Conservation (phyloP, 2,888 invertebrate genomes). For the Xestia c-nigrum region DNA sequence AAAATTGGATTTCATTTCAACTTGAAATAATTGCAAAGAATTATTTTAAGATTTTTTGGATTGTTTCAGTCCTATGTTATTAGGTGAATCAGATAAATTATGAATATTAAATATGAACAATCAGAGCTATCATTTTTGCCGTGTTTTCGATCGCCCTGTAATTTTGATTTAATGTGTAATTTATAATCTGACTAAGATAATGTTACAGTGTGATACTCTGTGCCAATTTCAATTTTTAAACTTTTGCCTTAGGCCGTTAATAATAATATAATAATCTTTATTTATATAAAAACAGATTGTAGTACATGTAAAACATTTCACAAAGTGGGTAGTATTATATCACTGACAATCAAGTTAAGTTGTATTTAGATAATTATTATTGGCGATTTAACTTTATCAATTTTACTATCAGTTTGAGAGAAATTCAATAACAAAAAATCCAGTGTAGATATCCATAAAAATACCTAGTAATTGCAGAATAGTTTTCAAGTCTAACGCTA, state of each 20-base stretch:
- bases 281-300: too few species aligned
- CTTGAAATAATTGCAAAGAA: neutral
- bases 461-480: neutral
- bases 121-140: neutral
- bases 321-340: too few species aligned
- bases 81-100: neutral
- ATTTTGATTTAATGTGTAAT: conserved; percentile 23
- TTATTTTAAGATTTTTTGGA: neutral
- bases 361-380: neutral
- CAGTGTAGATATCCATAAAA: neutral
- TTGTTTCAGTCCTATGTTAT: neutral
- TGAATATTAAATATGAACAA: neutral
- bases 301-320: too few species aligned
- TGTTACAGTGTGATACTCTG: neutral
- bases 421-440: neutral
- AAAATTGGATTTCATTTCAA: conserved; percentile 6
- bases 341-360: too few species aligned
- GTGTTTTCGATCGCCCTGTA: neutral
- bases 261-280: too few species aligned
- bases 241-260: neutral
- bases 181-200: neutral
- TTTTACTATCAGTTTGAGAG: neutral
- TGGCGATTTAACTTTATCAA: neutral
- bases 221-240: neutral
- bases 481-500: too few species aligned